A percentile compares a stretch with the other conserved stretches of the same genome.
These are phyloP conservation scores for Gymnarchus niloticus DNA, from an alignment of 2,113 vertebrate species.

Conservation along the genomic window DNA sequence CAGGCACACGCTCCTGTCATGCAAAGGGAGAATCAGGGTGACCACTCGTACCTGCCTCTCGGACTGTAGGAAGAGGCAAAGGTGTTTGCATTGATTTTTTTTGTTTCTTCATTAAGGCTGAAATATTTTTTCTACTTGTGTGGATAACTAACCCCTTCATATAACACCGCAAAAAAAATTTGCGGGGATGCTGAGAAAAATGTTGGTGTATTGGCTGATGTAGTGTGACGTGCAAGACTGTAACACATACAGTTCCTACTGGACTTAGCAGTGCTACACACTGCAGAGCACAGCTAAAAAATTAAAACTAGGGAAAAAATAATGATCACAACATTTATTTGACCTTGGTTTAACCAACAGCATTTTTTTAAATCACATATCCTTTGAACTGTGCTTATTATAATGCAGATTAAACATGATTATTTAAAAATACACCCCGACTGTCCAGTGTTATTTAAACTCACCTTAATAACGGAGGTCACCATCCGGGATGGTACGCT, in stretches of 20 bases:
- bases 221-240: too few species aligned
- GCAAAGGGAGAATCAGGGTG: conserved; percentile 44
- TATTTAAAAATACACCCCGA: not conserved
- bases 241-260: not conserved
- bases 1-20: conserved; percentile 85
- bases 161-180: not conserved
- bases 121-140: not conserved
- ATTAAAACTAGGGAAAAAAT: not conserved
- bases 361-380: not conserved
- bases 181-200: not conserved
- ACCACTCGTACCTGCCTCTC: not conserved
- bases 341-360: not conserved
- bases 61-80: not conserved
- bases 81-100: not conserved
- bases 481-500: conserved; percentile 90
- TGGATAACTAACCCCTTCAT: not conserved
- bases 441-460: not conserved
- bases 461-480: conserved; percentile 97
- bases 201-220: not conserved
- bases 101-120: too few species aligned
- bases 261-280: not conserved
- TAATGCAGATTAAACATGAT: too few species aligned
- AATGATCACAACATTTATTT: not conserved
- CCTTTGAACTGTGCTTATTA: too few species aligned
- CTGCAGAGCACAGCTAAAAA: not conserved